Conservation (phyloP, 2,113 vertebrate species). For the Megaceryle maxima region DNA sequence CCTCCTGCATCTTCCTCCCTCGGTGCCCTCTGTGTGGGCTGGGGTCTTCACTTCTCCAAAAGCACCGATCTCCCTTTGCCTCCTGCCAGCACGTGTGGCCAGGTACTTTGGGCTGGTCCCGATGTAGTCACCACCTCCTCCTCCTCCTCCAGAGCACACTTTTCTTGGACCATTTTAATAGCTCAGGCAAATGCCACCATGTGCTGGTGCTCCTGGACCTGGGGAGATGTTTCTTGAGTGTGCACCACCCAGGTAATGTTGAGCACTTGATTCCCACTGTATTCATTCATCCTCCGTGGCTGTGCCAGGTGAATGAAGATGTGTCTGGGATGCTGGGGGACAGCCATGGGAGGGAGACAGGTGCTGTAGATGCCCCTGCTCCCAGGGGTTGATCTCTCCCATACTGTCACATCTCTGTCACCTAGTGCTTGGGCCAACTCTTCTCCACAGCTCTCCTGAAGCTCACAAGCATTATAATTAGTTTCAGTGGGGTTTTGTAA, state of each 20-base stretch:
- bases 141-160: background rate
- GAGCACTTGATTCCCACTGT: background rate
- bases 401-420: background rate
- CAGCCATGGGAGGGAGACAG: background rate
- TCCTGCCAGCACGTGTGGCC: background rate
- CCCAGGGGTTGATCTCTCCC: background rate
- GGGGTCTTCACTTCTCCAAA: background rate
- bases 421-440: background rate
- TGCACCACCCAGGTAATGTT: rapidly evolving
- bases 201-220: background rate
- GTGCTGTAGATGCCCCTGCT: background rate
- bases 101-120: rapidly evolving
- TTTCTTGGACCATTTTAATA: background rate
- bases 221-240: background rate
- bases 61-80: background rate
- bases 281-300: background rate
- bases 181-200: background rate
- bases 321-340: background rate
- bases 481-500: background rate
- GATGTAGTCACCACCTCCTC: background rate
- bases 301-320: background rate
- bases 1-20: background rate
- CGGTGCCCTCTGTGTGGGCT: background rate
- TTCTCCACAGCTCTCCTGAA: background rate
- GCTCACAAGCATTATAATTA: background rate